phyloP scores from a whole-genome alignment of 2,113 vertebrate species.

The Ploceus nigricollis region DNA sequence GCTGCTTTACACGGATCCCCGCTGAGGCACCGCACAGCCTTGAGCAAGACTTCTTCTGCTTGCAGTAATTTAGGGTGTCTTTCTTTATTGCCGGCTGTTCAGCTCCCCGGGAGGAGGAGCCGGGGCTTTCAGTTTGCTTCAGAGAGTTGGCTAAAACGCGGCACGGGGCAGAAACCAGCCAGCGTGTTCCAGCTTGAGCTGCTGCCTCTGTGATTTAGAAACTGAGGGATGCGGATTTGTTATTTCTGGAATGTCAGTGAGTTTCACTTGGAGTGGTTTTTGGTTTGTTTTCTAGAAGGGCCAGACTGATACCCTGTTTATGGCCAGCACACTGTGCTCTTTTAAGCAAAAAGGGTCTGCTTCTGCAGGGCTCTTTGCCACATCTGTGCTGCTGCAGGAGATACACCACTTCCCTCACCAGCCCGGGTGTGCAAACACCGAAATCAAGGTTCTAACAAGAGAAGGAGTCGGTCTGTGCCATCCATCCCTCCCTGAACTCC shows the following conservation, averaged over 20 bases:
- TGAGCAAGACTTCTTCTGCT: conserved; percentile 59
- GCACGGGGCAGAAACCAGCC: background rate
- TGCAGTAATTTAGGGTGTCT: conserved; percentile 46
- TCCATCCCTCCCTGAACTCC: background rate
- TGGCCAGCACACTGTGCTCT: background rate
- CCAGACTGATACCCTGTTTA: background rate
- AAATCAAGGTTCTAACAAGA: background rate
- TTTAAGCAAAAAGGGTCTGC: background rate
- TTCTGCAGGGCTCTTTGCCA: background rate
- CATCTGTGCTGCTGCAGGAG: background rate
- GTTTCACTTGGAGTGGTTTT: conserved; percentile 41
- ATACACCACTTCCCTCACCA: background rate
- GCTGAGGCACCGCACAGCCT: conserved; percentile 30
- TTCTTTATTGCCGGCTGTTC: conserved; percentile 38
- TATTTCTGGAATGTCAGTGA: conserved; percentile 67
- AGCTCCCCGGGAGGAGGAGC: conserved; percentile 38
- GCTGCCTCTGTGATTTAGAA: background rate
- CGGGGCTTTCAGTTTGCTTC: background rate
- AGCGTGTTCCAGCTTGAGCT: conserved; percentile 59
- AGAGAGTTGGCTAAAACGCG: background rate
- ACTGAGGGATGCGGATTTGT: conserved; percentile 36
- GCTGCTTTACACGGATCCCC: conserved; percentile 40
- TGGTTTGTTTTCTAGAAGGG: conserved; percentile 25
- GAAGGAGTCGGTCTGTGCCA: rapidly evolving
- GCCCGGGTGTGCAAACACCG: rapidly evolving